Evolutionary conservation across 2,888 invertebrate species (phyloP).

Genomic region (Gari tellinella): DNA sequence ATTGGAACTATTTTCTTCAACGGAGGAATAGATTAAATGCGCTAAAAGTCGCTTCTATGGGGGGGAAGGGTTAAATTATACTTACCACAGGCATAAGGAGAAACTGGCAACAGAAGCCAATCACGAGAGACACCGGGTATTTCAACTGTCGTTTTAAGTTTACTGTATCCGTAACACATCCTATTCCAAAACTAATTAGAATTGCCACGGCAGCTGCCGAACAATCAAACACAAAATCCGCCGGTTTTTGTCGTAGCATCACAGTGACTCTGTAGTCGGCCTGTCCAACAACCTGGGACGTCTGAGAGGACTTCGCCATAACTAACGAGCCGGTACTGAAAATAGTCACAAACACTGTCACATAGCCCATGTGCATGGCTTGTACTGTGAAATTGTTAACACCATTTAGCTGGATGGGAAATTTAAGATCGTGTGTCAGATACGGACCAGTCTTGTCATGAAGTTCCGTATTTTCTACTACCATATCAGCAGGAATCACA

Average conservation of each 20-base stretch:
- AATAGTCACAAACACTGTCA: constrained; percentile 75
- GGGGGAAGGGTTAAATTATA: no score
- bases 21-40: no score
- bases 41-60: no score
- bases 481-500: constrained; percentile 57
- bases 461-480: constrained; percentile 39
- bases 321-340: constrained; percentile 65
- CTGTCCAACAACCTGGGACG: constrained; percentile 66
- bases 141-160: constrained; percentile 78
- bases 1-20: no score
- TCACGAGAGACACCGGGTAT: constrained; percentile 79
- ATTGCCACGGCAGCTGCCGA: constrained; percentile 80
- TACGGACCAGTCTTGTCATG: constrained; percentile 33
- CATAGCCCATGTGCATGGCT: constrained; percentile 77
- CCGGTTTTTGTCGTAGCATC: constrained; percentile 71
- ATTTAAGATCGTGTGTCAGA: constrained; percentile 50
- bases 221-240: constrained; percentile 81
- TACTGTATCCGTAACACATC: constrained; percentile 80
- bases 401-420: constrained; percentile 64
- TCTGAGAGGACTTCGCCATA: constrained; percentile 59
- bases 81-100: constrained; percentile 82
- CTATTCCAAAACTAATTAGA: constrained; percentile 82
- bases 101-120: constrained; percentile 82
- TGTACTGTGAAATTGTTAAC: constrained; percentile 71
- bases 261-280: constrained; percentile 70